Conservation (phyloP, 2,797 vertebrate genomes). For the Coluber constrictor region DNA sequence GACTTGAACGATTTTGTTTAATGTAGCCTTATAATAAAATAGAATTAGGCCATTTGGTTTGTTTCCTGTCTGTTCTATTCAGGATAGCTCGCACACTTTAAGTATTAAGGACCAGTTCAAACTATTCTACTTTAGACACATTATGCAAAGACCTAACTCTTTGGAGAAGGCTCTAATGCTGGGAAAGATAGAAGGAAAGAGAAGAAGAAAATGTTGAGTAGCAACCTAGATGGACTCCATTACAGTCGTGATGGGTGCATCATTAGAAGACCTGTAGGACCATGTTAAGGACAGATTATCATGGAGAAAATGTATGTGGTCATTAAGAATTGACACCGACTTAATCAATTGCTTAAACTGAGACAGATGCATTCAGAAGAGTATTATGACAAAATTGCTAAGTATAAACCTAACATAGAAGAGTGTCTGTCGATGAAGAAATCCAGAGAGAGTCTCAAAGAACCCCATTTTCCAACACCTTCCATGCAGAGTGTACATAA, state of each 20-base stretch:
- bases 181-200: background rate
- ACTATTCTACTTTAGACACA: background rate
- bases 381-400: slow-evolving; percentile 23
- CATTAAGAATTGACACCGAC: background rate
- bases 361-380: slow-evolving; percentile 28
- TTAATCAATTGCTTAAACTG: background rate
- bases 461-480: background rate
- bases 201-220: background rate
- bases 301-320: background rate
- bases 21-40: background rate
- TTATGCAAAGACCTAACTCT: background rate
- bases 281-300: background rate
- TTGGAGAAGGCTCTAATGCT: background rate
- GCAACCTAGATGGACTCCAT: background rate
- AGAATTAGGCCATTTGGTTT: background rate
- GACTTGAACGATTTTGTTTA: background rate
- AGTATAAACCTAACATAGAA: background rate
- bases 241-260: background rate
- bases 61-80: background rate
- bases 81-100: background rate
- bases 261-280: background rate
- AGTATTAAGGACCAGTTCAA: background rate
- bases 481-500: background rate
- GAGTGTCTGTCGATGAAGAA: background rate
- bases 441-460: background rate